phyloP scores from a whole-genome alignment of 2,113 vertebrate genomes.

The Zosterops borbonicus region DNA sequence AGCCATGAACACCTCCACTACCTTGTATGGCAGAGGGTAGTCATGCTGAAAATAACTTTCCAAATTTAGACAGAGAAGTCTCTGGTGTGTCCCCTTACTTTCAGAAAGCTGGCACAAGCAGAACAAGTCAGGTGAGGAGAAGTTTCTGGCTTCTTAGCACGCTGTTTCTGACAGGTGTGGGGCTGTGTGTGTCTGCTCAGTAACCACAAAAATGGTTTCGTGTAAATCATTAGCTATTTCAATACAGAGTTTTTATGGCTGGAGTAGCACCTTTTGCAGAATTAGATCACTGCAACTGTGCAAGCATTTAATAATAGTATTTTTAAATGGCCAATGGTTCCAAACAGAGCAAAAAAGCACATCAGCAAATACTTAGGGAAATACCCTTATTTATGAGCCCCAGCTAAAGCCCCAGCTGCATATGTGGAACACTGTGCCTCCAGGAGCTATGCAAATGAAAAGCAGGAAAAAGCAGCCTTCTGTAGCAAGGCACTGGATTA shows the following conservation, averaged over 20 bases:
- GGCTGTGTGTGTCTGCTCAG: background rate
- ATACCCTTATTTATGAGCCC: background rate
- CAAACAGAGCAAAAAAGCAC: background rate
- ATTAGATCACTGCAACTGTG: background rate
- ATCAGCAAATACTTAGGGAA: background rate
- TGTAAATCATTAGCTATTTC: background rate
- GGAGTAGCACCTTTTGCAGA: background rate
- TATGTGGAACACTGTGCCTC: fast-evolving
- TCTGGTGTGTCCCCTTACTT: background rate
- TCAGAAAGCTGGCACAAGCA: background rate
- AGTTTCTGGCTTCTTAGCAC: background rate
- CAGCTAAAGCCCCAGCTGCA: background rate
- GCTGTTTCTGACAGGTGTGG: background rate
- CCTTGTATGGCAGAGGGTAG: background rate
- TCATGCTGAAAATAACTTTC: background rate
- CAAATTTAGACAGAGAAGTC: background rate
- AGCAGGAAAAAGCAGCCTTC: background rate
- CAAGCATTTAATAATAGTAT: background rate
- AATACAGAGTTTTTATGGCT: background rate
- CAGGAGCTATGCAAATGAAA: background rate
- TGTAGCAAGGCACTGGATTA: background rate
- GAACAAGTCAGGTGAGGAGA: background rate
- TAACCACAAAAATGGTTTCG: background rate
- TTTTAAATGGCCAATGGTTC: background rate
- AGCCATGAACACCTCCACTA: background rate